Evolutionary conservation across 2,113 vertebrate genomes (phyloP), one percentile per base, ranked within the genome.

Genomic region (Takifugu bimaculatus): DNA sequence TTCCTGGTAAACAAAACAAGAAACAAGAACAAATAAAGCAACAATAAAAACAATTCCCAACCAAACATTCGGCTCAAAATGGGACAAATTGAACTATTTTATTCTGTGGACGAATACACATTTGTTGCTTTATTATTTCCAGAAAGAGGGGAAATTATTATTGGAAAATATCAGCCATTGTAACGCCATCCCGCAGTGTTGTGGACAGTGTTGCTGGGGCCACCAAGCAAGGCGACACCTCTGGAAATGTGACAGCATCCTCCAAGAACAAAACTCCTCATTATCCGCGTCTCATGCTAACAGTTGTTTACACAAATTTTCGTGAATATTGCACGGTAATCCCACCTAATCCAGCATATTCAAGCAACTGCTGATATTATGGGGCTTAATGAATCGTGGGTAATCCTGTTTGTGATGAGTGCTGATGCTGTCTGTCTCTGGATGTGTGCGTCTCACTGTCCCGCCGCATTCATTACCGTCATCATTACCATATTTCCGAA

Each of bases 401-500:
- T 88, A 88, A 88, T 87, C 85, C 83, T 80, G 52, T 85, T 85
- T 80, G 60, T 79, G 79, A 84, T 72, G 74, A 84, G 77, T 35
- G 50, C 63, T 82, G 77, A 78, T 78, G 70, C 70, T 77, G 43
- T 82, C 51, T 72, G 68, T 54, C 45, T 70, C 15, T 68, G 26
- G 53, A 35, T 68, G 68, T 81, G 65, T 79, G 79, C 20, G 35
- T 74, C 69, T 74, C 77, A 72, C 84, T 88, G 83, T 80, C 77
- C 70, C 76, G 42, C 60, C 57, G 77, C 78, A 83, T 84, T 85
- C 81, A 85, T 84, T 76, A 65, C 76, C 67, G 59, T 76, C 75
- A 77, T 84, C 74, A 89, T 90, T 87, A 90, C 80, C 84, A 88
- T 84, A 85, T 81, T 73, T 75, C 64, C 39, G 65, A 79, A 89